Conservation (phyloP, 35 echinoderm and acorn worm genomes). For the Diadema setosum region DNA sequence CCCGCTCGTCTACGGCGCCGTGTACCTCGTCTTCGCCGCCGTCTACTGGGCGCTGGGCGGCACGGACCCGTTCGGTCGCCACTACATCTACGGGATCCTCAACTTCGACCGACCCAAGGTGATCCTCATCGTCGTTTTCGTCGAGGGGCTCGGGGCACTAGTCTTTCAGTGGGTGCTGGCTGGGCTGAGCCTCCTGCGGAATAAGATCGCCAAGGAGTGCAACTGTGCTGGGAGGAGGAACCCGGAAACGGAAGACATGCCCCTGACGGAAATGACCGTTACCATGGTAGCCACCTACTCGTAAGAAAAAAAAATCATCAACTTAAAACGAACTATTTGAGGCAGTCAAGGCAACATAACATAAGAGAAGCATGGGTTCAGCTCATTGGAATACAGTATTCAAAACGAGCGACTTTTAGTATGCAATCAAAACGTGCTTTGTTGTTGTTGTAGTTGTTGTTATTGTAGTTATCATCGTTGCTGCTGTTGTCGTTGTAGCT, state of each 20-base stretch:
- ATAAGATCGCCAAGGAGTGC: neutral
- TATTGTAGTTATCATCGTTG: no score
- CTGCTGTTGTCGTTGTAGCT: no score
- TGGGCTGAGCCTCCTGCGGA: neutral
- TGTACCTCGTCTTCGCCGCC: slow-evolving; percentile 16
- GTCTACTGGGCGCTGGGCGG: slow-evolving; percentile 40
- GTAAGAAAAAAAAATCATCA: no score
- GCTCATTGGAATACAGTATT: neutral
- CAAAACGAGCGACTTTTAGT: no score
- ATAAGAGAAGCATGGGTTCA: no score
- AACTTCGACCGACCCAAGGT: neutral
- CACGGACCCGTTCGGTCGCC: neutral
- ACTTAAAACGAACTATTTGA: no score
- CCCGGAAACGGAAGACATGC: neutral
- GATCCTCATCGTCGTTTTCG: neutral
- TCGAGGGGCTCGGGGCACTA: neutral
- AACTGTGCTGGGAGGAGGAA: neutral
- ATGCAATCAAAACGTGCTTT: no score
- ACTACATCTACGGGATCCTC: neutral
- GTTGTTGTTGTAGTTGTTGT: no score
- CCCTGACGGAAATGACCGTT: neutral
- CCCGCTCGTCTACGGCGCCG: neutral
- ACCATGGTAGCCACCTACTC: neutral
- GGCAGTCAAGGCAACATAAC: no score
- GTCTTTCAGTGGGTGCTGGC: neutral